Evolutionary conservation across 2,888 invertebrate species (phyloP).

Genomic region (Mechanitis mazaeus): DNA sequence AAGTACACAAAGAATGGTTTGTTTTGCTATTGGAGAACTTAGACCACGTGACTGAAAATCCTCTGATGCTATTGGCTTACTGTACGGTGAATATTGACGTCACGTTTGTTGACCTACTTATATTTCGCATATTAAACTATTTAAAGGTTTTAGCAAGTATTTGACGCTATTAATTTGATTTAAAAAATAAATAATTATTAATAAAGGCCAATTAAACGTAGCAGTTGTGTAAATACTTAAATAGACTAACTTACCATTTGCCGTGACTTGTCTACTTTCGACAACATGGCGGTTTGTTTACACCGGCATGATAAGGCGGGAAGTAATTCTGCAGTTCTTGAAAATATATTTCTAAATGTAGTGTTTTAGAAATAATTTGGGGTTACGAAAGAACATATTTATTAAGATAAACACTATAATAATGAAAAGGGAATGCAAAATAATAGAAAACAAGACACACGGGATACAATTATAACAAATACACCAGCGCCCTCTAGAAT

Average conservation of each 20-base stretch:
- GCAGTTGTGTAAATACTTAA: conserved; percentile 12
- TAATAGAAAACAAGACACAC: conserved; percentile 49
- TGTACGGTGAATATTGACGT: conserved; percentile 43
- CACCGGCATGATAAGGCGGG: conserved; percentile 76
- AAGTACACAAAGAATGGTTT: conserved; percentile 76
- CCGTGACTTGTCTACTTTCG: conserved; percentile 49
- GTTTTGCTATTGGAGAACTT: conserved; percentile 63
- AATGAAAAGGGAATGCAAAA: conserved; percentile 34
- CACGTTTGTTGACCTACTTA: conserved; percentile 39
- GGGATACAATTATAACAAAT: conserved; percentile 51
- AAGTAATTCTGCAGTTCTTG: conserved; percentile 47
- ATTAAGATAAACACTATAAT: conserved; percentile 48
- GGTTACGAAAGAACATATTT: conserved; percentile 45
- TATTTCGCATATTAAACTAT: conserved; percentile 2
- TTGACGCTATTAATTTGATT: not conserved
- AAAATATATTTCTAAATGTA: conserved; percentile 22
- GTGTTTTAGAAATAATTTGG: conserved; percentile 43
- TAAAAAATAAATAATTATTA: conserved; percentile 7
- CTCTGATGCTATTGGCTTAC: conserved; percentile 59
- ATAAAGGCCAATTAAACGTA: conserved; percentile 5
- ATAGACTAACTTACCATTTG: conserved; percentile 50
- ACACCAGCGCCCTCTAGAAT: conserved; percentile 51
- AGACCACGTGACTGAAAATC: conserved; percentile 70
- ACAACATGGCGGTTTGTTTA: conserved; percentile 78
- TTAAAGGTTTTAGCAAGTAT: conserved; percentile 3